These are phyloP conservation scores for Monopterus albus DNA, from an alignment of 2,113 vertebrate species.

Conservation along the genomic window DNA sequence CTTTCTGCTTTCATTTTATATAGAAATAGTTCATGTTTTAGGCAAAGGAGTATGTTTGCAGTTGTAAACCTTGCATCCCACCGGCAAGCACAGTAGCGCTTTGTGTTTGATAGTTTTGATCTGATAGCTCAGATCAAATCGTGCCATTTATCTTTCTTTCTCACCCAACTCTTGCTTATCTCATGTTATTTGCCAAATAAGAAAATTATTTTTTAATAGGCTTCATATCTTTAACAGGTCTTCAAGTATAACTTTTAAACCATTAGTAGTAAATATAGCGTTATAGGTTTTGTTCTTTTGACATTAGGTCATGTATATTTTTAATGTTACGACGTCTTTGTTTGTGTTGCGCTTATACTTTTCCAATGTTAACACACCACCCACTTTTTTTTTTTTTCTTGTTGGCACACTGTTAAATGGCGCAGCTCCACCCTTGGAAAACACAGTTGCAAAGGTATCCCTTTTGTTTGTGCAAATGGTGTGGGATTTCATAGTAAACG, in stretches of 20 bases:
- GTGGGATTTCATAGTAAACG: conserved; percentile 80
- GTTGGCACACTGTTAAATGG: conserved; percentile 11
- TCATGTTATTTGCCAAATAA: conserved; percentile 69
- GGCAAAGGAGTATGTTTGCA: conserved; percentile 68
- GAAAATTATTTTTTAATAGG: conserved; percentile 49
- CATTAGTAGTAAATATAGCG: conserved; percentile 48
- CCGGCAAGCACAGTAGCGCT: conserved; percentile 38
- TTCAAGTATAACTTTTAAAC: conserved; percentile 54
- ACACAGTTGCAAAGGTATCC: conserved; percentile 65
- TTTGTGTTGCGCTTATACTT: conserved; percentile 32
- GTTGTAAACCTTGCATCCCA: conserved; percentile 46
- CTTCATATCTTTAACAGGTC: conserved; percentile 55
- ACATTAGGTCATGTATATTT: conserved; percentile 47
- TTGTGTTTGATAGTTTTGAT: conserved; percentile 45
- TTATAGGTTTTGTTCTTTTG: conserved; percentile 57
- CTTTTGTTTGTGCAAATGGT: conserved; percentile 53
- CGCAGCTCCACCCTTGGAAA: conserved; percentile 38
- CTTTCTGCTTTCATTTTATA: conserved; percentile 62
- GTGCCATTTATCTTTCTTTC: conserved; percentile 66
- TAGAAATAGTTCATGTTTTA: conserved; percentile 68
- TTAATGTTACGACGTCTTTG: conserved; percentile 41
- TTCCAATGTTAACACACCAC: conserved; percentile 1
- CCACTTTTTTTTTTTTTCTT: conserved; percentile 1
- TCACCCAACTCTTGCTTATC: background rate
- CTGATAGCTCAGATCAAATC: conserved; percentile 54